Evolutionary conservation across 30 jellyfish, hydroid and myxozoan species (phyloP).

Genomic region (Hydractinia echinata): DNA sequence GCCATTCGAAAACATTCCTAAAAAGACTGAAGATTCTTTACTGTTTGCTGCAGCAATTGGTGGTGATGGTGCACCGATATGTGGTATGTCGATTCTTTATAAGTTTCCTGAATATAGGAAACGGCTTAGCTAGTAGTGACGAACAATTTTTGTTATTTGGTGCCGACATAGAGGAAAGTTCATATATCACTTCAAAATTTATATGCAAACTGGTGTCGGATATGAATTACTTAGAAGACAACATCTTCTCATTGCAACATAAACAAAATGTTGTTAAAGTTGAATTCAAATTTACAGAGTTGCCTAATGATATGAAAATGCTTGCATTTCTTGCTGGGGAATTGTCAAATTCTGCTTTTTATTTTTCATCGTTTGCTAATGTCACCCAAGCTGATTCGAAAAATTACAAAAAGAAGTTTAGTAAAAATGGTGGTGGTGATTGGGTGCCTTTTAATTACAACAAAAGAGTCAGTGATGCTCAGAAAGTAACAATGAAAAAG

Average conservation of each 20-base stretch:
- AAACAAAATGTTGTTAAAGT: not conserved
- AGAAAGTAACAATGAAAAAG: not conserved
- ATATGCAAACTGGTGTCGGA: not conserved
- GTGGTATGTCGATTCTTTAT: not conserved
- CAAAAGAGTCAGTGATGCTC: not conserved
- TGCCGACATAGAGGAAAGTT: not conserved
- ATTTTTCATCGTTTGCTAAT: slow-evolving; percentile 4
- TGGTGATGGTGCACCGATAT: not conserved
- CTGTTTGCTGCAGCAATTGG: not conserved
- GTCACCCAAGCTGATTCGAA: not conserved
- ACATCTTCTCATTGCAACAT: not conserved
- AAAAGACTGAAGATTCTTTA: not conserved
- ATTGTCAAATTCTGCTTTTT: slow-evolving; percentile 1
- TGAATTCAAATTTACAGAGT: not conserved
- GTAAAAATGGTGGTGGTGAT: not conserved
- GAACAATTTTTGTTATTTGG: not conserved
- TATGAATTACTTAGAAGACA: not conserved
- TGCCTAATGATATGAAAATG: slow-evolving; percentile 3
- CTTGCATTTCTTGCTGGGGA: slow-evolving; percentile 15
- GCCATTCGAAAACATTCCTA: not conserved
- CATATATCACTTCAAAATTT: too few relatives aligned
- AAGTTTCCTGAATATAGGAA: not conserved
- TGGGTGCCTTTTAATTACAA: not conserved
- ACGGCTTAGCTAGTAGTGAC: not conserved
- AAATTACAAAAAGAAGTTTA: not conserved